Base-by-base conservation (phyloP, 2,888 invertebrate species). In the Drosophila austrosaltans region DNA sequence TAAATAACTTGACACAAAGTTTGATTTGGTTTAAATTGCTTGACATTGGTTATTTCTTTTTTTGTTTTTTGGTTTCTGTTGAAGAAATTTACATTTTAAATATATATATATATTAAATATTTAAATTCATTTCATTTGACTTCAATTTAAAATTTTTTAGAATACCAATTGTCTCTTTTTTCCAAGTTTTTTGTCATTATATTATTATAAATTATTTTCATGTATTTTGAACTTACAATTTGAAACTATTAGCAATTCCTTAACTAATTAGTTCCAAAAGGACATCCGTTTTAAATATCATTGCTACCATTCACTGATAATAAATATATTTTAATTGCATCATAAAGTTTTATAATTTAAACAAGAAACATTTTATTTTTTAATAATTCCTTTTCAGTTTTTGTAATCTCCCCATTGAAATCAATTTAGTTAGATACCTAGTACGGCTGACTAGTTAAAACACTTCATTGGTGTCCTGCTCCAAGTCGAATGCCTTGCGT, bases 1-100 rank as follows among this genome's bases (percentile, higher is more conserved):
- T 48, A 16, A 6, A 63, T 66, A 81, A 74, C 65, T 82, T 82
- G 80, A 71, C 76, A 72, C 81, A 76, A 83, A 83, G 63, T 82
- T 76, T 70, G 66, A 75, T 70, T 72, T 72, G 53, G 53, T 30
- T 63, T 72, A 68, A 65, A 72, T 65, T 70, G 75, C 70, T 53
- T 60, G 59, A 16, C 70, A 54, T 48, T 6, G 2, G 30, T 64
- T 10, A 28, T 32, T 61, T 39, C 22, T 64, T 63, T 63, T 8
- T 53, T 59, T 16, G 16, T 16, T 16, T 16, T 16, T 16, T 16
- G 16, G 16, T 16, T 16, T 16, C 16, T 16, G 16, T 16, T 16
- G 16, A 16, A 16, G 16, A 16, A 16, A 16, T 16, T 40, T 63
- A 22, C 40, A 48, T 36, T 40, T 28, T 22, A 4, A 56, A 30